Evolutionary conservation across 2,113 vertebrate genomes (phyloP).

Genomic region (Raja brachyura): DNA sequence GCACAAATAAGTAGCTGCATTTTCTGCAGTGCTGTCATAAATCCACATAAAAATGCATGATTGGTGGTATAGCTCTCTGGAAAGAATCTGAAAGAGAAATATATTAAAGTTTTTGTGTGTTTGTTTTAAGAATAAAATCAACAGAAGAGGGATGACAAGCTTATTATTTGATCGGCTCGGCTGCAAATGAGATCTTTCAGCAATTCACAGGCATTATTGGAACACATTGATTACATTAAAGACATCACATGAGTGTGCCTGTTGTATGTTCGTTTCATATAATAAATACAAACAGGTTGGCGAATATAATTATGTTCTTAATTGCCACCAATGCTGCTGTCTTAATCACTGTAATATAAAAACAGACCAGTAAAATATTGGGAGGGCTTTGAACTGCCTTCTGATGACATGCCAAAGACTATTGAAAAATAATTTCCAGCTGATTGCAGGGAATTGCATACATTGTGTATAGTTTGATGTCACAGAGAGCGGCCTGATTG

Average conservation of each 20-base stretch:
- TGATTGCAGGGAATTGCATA: slow-evolving; percentile 29
- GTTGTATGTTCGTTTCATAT: neutral
- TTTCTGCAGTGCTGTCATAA: too few relatives aligned
- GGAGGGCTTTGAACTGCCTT: neutral
- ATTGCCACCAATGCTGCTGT: neutral
- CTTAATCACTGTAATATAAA: neutral
- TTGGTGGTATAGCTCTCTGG: too few relatives aligned
- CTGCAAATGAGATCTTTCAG: neutral
- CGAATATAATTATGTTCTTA: neutral
- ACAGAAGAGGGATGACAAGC: neutral
- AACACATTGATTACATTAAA: neutral
- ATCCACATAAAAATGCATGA: too few relatives aligned
- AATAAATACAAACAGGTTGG: neutral
- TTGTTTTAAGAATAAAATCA: neutral
- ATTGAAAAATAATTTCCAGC: neutral
- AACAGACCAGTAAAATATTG: neutral
- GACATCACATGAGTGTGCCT: neutral
- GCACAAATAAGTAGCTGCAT: too few relatives aligned
- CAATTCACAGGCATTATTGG: neutral
- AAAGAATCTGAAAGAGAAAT: too few relatives aligned
- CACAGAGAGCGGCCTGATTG: neutral
- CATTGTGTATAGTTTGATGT: neutral
- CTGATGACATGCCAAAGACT: neutral
- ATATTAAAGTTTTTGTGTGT: too few relatives aligned
- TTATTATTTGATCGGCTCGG: neutral